Evolutionary conservation across 2,888 invertebrate species (phyloP).

Genomic region (Scaptomyza reducta): DNA sequence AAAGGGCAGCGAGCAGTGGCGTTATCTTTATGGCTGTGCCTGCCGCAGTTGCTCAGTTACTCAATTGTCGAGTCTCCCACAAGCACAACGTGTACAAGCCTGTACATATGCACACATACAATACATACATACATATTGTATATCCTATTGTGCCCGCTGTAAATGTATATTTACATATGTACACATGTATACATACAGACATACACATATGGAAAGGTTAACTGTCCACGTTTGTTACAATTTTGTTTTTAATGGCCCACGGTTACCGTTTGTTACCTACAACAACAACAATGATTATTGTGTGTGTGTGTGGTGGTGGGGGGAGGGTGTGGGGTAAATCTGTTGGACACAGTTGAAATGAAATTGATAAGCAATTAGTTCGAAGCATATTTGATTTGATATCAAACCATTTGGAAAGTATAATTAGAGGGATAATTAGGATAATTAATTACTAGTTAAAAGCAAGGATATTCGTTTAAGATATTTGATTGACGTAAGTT

Average conservation of each 20-base stretch:
- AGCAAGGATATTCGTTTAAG: no score
- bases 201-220: background rate
- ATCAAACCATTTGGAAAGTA: no score
- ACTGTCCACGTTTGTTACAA: constrained; percentile 17
- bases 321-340: no score
- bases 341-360: background rate
- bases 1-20: constrained; percentile 11
- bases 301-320: no score
- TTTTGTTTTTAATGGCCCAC: constrained; percentile 12
- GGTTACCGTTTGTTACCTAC: background rate
- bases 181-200: background rate
- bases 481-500: no score
- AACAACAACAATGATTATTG: no score
- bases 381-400: constrained; percentile 9
- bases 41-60: constrained; percentile 24
- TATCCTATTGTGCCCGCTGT: background rate
- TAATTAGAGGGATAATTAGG: no score
- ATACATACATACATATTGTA: background rate
- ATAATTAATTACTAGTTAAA: no score
- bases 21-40: constrained; percentile 64
- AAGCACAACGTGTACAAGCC: constrained; percentile 36
- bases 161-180: background rate
- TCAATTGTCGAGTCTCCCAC: constrained; percentile 31
- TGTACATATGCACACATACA: constrained; percentile 1
- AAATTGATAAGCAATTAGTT: constrained; percentile 36